A percentile compares a stretch with the other conserved stretches of the same genome.
phyloP scores from a whole-genome alignment of 2,888 invertebrate species.

The Platycnemis pennipes region DNA sequence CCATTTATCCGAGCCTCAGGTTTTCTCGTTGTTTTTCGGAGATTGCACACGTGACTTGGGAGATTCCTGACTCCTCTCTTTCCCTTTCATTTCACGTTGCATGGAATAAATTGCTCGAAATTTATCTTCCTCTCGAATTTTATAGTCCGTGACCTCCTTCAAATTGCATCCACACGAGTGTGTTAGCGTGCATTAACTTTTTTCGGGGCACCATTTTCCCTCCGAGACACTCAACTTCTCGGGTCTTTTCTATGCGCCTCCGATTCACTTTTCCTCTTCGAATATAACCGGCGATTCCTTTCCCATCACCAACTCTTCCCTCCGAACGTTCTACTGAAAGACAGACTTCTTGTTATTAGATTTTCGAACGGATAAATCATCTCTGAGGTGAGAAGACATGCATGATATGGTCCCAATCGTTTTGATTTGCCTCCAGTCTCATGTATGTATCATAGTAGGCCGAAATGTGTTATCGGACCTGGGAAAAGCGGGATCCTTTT shows the following conservation, averaged over 20 bases:
- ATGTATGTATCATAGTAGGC: no score
- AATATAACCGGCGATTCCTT: no score
- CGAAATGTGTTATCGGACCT: no score
- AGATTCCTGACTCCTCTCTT: not conserved
- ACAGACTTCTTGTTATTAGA: no score
- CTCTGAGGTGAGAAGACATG: no score
- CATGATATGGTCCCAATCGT: no score
- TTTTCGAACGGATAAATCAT: not conserved
- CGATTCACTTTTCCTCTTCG: not conserved
- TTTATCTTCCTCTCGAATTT: not conserved
- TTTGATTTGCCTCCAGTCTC: no score
- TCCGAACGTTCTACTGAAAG: no score
- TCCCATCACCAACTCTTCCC: no score
- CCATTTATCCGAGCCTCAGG: not conserved
- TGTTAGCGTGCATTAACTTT: not conserved
- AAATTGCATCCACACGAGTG: slow-evolving; percentile 10
- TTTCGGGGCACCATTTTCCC: not conserved
- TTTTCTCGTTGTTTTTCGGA: not conserved
- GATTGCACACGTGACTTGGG: not conserved
- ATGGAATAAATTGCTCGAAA: not conserved
- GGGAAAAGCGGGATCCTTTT: no score
- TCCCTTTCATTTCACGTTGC: not conserved
- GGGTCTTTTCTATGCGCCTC: not conserved
- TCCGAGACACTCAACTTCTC: not conserved
- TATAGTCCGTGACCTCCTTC: not conserved